Conservation (phyloP, 1,140 invertebrate genomes). For the Wiebesia pumilae region DNA sequence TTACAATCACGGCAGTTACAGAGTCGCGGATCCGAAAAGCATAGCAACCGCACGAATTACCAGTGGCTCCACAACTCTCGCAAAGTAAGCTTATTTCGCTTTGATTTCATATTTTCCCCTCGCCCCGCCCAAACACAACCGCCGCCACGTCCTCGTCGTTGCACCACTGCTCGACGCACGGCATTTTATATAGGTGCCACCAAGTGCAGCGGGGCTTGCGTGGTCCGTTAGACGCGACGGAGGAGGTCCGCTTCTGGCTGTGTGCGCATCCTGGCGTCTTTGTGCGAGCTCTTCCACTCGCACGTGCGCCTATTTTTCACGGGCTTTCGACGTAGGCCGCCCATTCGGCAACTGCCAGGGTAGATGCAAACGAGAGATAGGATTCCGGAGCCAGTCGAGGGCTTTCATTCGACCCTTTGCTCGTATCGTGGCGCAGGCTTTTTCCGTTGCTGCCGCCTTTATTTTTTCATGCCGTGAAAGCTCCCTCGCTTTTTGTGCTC, state of each 20-base stretch:
- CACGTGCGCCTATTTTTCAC: slow-evolving; percentile 27
- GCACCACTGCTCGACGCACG: background rate
- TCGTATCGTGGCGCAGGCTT: background rate
- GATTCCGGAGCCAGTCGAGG: background rate
- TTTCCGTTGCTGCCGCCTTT: background rate
- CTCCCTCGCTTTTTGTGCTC: background rate
- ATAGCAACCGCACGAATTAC: background rate
- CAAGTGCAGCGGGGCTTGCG: background rate
- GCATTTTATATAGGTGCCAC: background rate
- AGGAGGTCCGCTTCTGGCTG: background rate
- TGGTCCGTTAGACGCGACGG: background rate
- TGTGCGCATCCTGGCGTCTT: background rate
- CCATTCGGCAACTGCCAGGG: background rate
- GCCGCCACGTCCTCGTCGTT: too few relatives aligned
- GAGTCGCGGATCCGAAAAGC: background rate
- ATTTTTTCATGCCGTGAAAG: slow-evolving; percentile 9
- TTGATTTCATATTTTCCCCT: background rate
- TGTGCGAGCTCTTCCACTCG: background rate
- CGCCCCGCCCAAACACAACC: too few relatives aligned
- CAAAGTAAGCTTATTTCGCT: background rate
- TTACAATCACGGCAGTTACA: background rate
- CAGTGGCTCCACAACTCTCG: background rate
- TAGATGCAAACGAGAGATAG: slow-evolving; percentile 14
- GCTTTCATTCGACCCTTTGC: slow-evolving; percentile 19
- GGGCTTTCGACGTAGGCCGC: background rate